These are phyloP conservation scores for Clangula hyemalis DNA, from an alignment of 2,797 vertebrate species.

Conservation along the genomic window DNA sequence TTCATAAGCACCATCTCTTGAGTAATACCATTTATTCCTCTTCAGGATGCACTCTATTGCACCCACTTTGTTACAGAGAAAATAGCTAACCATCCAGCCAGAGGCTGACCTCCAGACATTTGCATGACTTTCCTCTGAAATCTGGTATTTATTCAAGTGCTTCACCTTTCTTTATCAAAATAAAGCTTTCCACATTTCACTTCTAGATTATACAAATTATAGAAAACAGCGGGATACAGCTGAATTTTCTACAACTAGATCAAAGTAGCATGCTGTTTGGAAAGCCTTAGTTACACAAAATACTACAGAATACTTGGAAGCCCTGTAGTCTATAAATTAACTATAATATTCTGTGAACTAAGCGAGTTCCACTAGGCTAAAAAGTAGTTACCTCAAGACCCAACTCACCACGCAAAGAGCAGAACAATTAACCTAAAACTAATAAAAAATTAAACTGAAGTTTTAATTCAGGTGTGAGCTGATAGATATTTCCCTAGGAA, in stretches of 20 bases:
- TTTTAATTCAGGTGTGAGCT: neutral
- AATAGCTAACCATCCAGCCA: neutral
- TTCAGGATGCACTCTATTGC: neutral
- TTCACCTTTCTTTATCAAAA: neutral
- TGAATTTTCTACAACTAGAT: neutral
- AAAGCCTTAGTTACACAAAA: neutral
- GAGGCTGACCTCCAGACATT: neutral
- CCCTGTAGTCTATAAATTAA: neutral
- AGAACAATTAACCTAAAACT: neutral
- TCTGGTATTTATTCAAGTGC: rapidly evolving
- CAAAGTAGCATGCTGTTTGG: neutral
- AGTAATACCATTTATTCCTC: neutral
- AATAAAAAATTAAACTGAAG: neutral
- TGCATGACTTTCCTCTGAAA: neutral
- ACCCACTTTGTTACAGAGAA: neutral
- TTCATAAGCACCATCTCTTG: neutral
- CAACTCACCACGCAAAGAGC: neutral
- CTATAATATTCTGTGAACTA: neutral
- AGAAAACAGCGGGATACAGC: neutral
- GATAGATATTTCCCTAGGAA: neutral
- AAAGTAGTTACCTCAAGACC: neutral
- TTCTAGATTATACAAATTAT: neutral
- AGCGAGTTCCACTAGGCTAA: neutral
- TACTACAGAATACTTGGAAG: neutral
- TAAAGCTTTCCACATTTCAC: neutral